Conservation (phyloP, 2,797 vertebrate species). For the Limnodromus scolopaceus region DNA sequence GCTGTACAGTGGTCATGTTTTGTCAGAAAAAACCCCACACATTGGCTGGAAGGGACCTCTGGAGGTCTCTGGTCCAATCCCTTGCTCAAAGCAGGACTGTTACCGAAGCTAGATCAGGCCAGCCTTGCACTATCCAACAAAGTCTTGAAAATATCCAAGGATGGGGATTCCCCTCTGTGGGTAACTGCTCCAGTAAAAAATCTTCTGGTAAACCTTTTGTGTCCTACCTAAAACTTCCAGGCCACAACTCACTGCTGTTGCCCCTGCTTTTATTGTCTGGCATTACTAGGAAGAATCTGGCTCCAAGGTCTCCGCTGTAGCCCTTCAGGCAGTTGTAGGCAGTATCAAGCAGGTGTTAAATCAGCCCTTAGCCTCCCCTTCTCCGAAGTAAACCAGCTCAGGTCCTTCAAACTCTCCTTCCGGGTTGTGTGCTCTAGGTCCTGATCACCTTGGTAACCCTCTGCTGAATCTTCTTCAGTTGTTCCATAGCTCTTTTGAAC, state of each 20-base stretch:
- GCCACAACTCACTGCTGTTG: not conserved
- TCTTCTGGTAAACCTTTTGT: not conserved
- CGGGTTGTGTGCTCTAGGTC: not conserved
- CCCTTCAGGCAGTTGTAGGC: not conserved
- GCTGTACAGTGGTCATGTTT: not conserved
- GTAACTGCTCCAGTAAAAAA: not conserved
- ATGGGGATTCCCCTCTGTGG: not conserved
- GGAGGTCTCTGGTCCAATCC: not conserved
- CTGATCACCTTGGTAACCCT: not conserved
- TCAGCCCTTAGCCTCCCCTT: not conserved
- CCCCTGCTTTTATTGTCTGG: not conserved
- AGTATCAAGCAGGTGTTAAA: not conserved
- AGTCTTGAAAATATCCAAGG: not conserved
- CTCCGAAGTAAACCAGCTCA: not conserved
- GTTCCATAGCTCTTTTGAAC: not conserved
- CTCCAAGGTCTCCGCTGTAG: not conserved
- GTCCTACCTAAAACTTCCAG: not conserved
- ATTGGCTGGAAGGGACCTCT: not conserved
- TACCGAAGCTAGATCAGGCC: not conserved
- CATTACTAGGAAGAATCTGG: not conserved
- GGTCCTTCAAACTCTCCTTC: not conserved
- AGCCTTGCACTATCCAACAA: not conserved
- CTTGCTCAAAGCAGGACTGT: not conserved
- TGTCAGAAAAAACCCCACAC: not conserved
- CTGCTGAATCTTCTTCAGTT: not conserved